Conservation (phyloP, 2,113 vertebrate genomes). For the Pholis gunnellus region DNA sequence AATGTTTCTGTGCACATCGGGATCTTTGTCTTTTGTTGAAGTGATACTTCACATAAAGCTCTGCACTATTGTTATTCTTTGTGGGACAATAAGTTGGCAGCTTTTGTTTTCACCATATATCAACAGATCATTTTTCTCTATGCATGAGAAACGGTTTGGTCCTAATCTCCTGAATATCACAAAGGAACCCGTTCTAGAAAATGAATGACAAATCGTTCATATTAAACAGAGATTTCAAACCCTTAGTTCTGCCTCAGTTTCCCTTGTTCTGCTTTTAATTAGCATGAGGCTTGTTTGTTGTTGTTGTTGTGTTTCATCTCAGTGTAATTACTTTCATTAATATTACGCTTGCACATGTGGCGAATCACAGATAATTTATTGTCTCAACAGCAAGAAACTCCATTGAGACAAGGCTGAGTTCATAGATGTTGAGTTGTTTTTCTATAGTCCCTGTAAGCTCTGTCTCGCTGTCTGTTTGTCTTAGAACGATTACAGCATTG, state of each 20-base stretch:
- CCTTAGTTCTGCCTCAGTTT: background rate
- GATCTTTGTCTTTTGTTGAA: no score
- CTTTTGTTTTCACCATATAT: no score
- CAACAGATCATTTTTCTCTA: no score
- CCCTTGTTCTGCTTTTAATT: constrained; percentile 9
- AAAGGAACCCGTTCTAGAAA: no score
- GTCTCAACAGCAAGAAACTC: constrained; percentile 27
- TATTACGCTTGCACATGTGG: constrained; percentile 38
- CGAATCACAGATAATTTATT: constrained; percentile 25
- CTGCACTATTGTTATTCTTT: no score
- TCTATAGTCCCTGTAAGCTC: background rate
- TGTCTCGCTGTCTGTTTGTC: background rate
- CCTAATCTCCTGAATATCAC: no score
- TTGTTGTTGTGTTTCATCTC: constrained; percentile 32
- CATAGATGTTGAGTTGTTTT: constrained; percentile 26
- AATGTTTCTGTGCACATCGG: no score
- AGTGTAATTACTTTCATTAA: constrained; percentile 45
- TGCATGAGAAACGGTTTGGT: no score
- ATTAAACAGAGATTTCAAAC: no score
- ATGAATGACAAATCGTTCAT: no score
- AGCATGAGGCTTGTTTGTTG: constrained; percentile 9
- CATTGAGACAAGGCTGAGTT: constrained; percentile 18
- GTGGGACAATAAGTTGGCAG: no score
- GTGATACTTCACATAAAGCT: no score
- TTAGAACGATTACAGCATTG: background rate